A percentile compares a stretch with the other conserved stretches of the same genome.
phyloP scores from a whole-genome alignment of 2,888 invertebrate genomes.

The Lycaena phlaeas region DNA sequence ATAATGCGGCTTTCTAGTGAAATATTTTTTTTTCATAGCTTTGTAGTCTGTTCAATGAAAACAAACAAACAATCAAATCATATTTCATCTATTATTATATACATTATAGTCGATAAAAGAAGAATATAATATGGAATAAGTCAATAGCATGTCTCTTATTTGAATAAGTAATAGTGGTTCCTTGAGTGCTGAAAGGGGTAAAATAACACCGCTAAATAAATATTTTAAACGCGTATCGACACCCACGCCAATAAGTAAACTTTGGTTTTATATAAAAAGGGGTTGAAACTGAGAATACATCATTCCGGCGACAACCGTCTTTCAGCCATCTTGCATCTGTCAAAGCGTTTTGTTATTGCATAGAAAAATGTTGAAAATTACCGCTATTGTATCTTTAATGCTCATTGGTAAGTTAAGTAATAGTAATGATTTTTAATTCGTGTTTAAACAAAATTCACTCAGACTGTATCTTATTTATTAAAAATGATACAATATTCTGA shows the following conservation, averaged over 20 bases:
- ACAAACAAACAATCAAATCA: too few relatives aligned
- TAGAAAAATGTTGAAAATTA: constrained; percentile 47
- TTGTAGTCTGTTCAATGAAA: too few relatives aligned
- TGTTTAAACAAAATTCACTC: too few relatives aligned
- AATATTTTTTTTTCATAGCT: too few relatives aligned
- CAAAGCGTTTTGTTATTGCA: constrained; percentile 18
- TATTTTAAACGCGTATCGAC: constrained; percentile 24
- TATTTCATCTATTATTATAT: too few relatives aligned
- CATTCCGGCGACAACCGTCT: constrained; percentile 28
- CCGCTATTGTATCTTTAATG: constrained; percentile 47
- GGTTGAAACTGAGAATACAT: constrained; percentile 16
- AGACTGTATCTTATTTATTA: too few relatives aligned
- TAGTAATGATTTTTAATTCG: too few relatives aligned
- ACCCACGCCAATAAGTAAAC: constrained; percentile 36
- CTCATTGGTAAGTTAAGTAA: constrained; percentile 49
- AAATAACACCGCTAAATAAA: constrained; percentile 20
- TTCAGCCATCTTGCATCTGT: constrained; percentile 30
- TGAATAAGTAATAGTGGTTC: background rate
- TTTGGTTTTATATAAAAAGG: constrained; percentile 43
- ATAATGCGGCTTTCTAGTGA: too few relatives aligned
- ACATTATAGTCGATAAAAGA: too few relatives aligned
- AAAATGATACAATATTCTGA: too few relatives aligned
- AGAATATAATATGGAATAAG: too few relatives aligned
- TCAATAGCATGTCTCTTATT: background rate
- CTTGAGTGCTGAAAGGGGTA: constrained; percentile 14